These are phyloP conservation scores for Cylas formicarius DNA, from an alignment of 1,140 invertebrate genomes.

Conservation along the genomic window DNA sequence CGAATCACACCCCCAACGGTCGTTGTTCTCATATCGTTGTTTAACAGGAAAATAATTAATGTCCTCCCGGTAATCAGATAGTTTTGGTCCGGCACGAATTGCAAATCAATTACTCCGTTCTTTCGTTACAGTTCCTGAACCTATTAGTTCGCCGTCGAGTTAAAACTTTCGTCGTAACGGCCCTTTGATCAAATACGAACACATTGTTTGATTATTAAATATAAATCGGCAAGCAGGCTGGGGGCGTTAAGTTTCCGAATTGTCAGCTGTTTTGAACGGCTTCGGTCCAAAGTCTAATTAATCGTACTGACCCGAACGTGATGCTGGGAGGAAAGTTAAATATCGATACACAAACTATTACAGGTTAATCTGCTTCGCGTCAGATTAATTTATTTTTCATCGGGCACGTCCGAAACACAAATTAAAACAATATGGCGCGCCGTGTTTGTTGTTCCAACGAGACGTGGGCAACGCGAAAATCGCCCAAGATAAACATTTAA, in stretches of 20 bases:
- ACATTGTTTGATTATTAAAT: conserved; percentile 36
- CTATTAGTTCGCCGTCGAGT: too few relatives aligned
- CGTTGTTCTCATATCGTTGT: too few relatives aligned
- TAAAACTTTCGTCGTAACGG: not conserved
- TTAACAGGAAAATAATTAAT: too few relatives aligned
- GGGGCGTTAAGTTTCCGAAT: conserved; percentile 30
- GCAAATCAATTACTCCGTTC: too few relatives aligned
- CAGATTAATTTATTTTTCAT: conserved; percentile 30
- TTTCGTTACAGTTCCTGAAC: too few relatives aligned
- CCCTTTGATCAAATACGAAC: conserved; percentile 26
- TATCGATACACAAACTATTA: conserved; percentile 30
- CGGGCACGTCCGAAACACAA: conserved; percentile 25
- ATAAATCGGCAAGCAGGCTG: conserved; percentile 28
- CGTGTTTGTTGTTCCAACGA: too few relatives aligned
- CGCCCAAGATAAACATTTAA: too few relatives aligned
- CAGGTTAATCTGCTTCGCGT: conserved; percentile 21
- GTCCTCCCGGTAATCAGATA: too few relatives aligned
- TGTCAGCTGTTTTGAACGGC: conserved; percentile 35
- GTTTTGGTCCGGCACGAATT: too few relatives aligned
- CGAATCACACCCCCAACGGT: too few relatives aligned
- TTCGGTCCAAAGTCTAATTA: conserved; percentile 29
- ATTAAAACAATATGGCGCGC: conserved; percentile 17
- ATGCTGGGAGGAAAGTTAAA: conserved; percentile 29
- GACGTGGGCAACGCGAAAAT: too few relatives aligned
- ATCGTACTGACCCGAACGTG: conserved; percentile 32